phyloP scores from a whole-genome alignment of 2,113 vertebrate species.

The Pygathrix nemaeus region DNA sequence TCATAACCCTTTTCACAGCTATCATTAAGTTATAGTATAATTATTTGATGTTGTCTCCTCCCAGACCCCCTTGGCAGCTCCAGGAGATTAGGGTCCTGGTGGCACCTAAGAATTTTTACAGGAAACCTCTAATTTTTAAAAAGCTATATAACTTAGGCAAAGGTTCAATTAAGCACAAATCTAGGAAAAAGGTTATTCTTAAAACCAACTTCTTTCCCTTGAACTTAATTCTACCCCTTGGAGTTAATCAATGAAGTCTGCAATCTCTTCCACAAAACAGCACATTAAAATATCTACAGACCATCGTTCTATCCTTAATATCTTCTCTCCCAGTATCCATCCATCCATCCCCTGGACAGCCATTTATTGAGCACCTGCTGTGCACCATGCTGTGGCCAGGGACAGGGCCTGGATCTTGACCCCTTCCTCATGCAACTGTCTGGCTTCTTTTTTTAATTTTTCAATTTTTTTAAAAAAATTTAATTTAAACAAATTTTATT shows the following conservation, averaged over 20 bases:
- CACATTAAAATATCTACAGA: not conserved
- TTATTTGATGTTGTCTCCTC: not conserved
- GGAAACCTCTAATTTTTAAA: not conserved
- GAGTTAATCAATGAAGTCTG: not conserved
- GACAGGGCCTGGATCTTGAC: not conserved
- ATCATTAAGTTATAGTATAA: not conserved
- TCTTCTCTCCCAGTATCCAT: not conserved
- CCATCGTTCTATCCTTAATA: not conserved
- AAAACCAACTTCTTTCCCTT: slow-evolving; percentile 16
- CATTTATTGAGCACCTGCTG: slow-evolving; percentile 19
- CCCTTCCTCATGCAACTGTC: not conserved
- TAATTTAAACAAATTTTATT: not conserved
- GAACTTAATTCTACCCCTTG: slow-evolving; percentile 1
- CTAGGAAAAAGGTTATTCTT: not conserved
- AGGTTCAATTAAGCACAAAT: not conserved
- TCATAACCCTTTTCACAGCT: not conserved
- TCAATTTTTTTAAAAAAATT: not conserved
- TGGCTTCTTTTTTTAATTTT: not conserved
- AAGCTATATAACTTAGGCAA: not conserved
- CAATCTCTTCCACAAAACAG: slow-evolving; percentile 1
- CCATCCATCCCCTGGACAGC: not conserved
- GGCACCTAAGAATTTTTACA: not conserved
- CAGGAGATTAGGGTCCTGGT: not conserved
- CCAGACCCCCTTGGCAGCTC: not conserved
- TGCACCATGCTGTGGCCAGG: not conserved